Evolutionary conservation across 2,113 vertebrate species (phyloP), one percentile per base, ranked within the genome.

Genomic region (Chlamydotis undulata): DNA sequence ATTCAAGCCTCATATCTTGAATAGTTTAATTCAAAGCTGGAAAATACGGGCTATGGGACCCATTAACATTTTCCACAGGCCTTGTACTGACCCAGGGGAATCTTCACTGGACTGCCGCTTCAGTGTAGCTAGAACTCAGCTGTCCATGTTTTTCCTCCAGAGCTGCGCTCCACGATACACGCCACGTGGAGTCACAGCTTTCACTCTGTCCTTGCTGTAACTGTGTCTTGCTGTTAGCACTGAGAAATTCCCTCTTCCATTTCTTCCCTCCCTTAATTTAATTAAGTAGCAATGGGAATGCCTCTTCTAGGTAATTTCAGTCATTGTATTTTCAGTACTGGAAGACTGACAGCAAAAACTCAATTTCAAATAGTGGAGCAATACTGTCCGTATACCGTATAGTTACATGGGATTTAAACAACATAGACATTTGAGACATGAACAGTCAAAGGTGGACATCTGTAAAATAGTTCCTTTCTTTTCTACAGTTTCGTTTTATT

Each of bases 191-290:
- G 21, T 47, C 55, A 69, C 49, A 80, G 24, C 19, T 74, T 55
- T 70, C 6, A 14, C 41, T 80, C 37, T 43, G 19, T 39, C 49
- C 25, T 3, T 0, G 1, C 8, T n/a, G 55, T 22, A 81, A 37
- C 0, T 0, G 3, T 50, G 23, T 50, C 31, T 55, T 43, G 21
- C 39, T 4, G 1, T 33, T 52, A 33, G 12, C 33, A 73, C 7
- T 57, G 8, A 78, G 39, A 47, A 64, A 81, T 31, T 50, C 41
- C 22, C 18, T 39, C 47, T 87, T 83, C 41, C 41, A 43, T 29
- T 11, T 33, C 39, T 75, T 67, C n/a, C 17, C 29, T 80, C 41
- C 8, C 12, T 75, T 19, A 29, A 29, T 39, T 84, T 61, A 49
- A 39, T 37, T 28, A 65, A 67, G 22, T 29, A 74, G 35, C 35